Conservation (phyloP, 1,140 invertebrate species). For the Zaprionus capensis region DNA sequence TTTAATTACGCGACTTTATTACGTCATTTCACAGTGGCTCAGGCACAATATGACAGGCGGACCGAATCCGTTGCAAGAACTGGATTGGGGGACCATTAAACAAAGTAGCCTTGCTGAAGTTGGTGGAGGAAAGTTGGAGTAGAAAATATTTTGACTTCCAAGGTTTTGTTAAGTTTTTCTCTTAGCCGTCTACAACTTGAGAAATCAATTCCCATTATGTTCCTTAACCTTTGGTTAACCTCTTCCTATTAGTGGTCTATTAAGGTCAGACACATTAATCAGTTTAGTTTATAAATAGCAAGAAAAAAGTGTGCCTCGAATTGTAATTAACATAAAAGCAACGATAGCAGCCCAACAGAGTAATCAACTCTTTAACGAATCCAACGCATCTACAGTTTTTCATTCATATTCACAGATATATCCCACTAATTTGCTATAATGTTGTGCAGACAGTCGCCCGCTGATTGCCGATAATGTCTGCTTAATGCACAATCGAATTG, state of each 20-base stretch:
- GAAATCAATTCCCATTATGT: not conserved
- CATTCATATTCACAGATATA: slow-evolving; percentile 6
- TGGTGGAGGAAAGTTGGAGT: not conserved
- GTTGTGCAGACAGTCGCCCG: slow-evolving; percentile 51
- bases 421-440: slow-evolving; percentile 66
- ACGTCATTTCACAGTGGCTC: slow-evolving; percentile 69
- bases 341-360: slow-evolving; percentile 17
- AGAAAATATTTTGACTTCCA: not conserved
- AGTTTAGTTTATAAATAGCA: slow-evolving; percentile 34
- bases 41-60: slow-evolving; percentile 52
- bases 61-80: slow-evolving; percentile 3
- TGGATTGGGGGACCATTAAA: not conserved
- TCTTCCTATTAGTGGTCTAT: slow-evolving; percentile 15
- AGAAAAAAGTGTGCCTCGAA: slow-evolving; percentile 10
- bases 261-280: slow-evolving; percentile 42
- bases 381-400: slow-evolving; percentile 37
- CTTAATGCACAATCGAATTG: slow-evolving; percentile 56
- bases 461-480: slow-evolving; percentile 70
- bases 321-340: slow-evolving; percentile 60
- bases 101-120: slow-evolving; percentile 1
- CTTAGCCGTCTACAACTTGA: not conserved
- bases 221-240: not conserved
- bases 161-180: not conserved
- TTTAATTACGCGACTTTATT: slow-evolving; percentile 81
- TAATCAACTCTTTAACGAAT: slow-evolving; percentile 40